Conservation (phyloP, 1,140 invertebrate species). For the Drosophila funebris region DNA sequence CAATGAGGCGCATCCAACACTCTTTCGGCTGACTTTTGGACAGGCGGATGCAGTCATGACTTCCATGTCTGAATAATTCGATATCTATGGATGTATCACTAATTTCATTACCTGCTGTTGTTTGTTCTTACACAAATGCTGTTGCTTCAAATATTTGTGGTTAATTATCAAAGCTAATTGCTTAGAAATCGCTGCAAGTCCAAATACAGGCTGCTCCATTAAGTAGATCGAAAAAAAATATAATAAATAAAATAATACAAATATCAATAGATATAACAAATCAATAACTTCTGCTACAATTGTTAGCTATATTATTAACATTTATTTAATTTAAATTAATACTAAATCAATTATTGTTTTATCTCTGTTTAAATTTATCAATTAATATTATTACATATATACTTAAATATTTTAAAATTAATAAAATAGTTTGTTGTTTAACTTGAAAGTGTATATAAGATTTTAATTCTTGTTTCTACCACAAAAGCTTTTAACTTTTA, state of each 20-base stretch:
- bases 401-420: too few relatives aligned
- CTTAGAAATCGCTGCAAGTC: conserved; percentile 27
- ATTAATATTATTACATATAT: too few relatives aligned
- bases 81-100: conserved; percentile 19
- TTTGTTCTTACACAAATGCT: conserved; percentile 72
- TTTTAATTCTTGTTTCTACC: too few relatives aligned
- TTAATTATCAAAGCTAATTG: conserved; percentile 67
- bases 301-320: too few relatives aligned
- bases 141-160: conserved; percentile 73
- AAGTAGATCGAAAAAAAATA: neutral
- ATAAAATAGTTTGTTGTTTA: neutral
- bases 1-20: conserved; percentile 53
- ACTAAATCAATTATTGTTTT: too few relatives aligned
- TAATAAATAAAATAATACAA: neutral
- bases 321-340: too few relatives aligned
- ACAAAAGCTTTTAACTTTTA: too few relatives aligned
- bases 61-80: neutral
- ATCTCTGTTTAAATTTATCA: too few relatives aligned
- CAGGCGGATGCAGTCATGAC: conserved; percentile 56
- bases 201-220: conserved; percentile 38
- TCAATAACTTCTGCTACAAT: too few relatives aligned
- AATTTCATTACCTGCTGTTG: conserved; percentile 31
- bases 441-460: too few relatives aligned
- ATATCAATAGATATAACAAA: too few relatives aligned
- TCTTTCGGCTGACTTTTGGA: conserved; percentile 43